phyloP scores from a whole-genome alignment of 1,140 invertebrate species.

The Cardiocondyla obscurior region DNA sequence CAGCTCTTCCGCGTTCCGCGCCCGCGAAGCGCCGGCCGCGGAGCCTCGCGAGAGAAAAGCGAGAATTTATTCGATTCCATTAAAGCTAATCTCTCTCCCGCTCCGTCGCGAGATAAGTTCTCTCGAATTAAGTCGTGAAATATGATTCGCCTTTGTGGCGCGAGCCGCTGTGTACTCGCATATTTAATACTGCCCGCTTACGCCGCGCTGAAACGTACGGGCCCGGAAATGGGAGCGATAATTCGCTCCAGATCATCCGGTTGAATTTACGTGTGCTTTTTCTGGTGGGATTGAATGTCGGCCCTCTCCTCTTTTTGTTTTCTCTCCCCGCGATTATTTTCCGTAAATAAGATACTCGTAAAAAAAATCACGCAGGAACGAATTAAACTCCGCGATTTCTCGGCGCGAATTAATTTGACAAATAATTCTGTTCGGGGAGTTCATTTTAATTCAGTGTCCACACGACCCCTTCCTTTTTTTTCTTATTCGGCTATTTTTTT shows the following conservation, averaged over 20 bases:
- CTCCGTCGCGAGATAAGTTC: slow-evolving; percentile 51
- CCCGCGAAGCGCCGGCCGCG: not conserved
- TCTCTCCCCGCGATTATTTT: not conserved
- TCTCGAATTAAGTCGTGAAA: slow-evolving; percentile 51
- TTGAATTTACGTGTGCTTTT: not conserved
- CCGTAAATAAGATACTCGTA: not conserved
- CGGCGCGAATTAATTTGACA: not conserved
- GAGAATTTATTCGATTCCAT: slow-evolving; percentile 54
- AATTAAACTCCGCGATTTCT: not conserved
- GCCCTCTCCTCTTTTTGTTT: not conserved
- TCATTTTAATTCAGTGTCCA: not conserved
- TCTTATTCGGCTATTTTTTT: not conserved
- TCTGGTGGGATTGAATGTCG: not conserved
- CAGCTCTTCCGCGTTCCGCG: slow-evolving; percentile 12
- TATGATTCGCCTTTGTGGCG: slow-evolving; percentile 47
- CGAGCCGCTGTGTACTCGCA: slow-evolving; percentile 16
- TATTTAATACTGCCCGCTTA: slow-evolving; percentile 37
- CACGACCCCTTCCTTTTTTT: too few species aligned
- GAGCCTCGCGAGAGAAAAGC: slow-evolving; percentile 27
- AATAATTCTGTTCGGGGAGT: not conserved
- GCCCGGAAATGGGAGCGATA: slow-evolving; percentile 32
- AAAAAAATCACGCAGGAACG: not conserved
- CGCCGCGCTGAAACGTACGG: slow-evolving; percentile 6
- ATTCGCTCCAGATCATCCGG: not conserved
- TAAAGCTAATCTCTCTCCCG: slow-evolving; percentile 46